phyloP scores from a whole-genome alignment of 2,797 vertebrate species.

The Atherinosoma microstoma region DNA sequence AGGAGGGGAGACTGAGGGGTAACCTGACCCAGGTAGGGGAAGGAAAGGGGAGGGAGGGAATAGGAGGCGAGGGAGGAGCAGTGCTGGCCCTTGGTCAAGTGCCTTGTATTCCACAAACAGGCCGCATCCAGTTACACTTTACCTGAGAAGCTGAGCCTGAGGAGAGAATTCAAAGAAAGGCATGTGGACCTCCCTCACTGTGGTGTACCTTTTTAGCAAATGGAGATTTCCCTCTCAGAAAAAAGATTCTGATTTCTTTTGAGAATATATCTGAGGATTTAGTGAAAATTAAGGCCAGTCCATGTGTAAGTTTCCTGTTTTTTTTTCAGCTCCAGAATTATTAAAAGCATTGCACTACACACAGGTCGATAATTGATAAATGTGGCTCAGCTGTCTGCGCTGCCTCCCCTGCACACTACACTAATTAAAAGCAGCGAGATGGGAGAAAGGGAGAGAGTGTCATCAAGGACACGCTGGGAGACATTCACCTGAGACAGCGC shows the following conservation, averaged over 20 bases:
- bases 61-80: conserved; percentile 88
- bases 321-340: conserved; percentile 34
- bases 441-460: conserved; percentile 71
- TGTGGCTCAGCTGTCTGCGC: conserved; percentile 54
- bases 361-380: conserved; percentile 62
- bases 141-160: conserved; percentile 85
- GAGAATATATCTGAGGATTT: conserved; percentile 25
- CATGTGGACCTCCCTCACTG: conserved; percentile 75
- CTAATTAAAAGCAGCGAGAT: conserved; percentile 74
- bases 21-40: conserved; percentile 89
- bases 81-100: conserved; percentile 95
- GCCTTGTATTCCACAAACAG: conserved; percentile 92
- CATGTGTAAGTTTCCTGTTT: conserved; percentile 21
- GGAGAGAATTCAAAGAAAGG: conserved; percentile 84
- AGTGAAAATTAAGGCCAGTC: conserved; percentile 35
- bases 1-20: conserved; percentile 79
- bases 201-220: conserved; percentile 69
- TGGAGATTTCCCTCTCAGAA: conserved; percentile 61
- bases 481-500: conserved; percentile 77
- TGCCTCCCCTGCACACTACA: conserved; percentile 44
- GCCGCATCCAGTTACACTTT: conserved; percentile 87
- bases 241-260: conserved; percentile 43
- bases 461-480: conserved; percentile 79
- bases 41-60: conserved; percentile 89
- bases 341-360: conserved; percentile 37